Base-by-base conservation (phyloP, 2,888 invertebrate species). In the Dromius quadrimaculatus region DNA sequence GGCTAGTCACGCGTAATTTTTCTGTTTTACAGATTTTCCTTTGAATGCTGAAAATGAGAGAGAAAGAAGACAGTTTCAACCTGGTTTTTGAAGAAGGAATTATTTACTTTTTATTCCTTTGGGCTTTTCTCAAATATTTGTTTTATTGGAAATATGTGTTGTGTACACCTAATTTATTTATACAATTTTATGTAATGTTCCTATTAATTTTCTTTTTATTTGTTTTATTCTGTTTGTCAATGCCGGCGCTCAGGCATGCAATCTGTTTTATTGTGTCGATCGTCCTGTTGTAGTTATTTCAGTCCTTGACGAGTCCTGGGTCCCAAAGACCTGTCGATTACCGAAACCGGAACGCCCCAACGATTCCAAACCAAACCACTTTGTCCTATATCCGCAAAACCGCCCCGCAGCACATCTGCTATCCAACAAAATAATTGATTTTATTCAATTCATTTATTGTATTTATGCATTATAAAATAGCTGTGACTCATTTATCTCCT, bases 11-110 rank as follows among this genome's bases (percentile, higher is more conserved):
- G 78, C 79, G 78, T 81, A 79, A 45, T 69, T 82, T 82, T 83
- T 82, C 81, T 82, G 79, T 83, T 83, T 78, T 83, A 78, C 83
- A 83, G 83, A 83, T 83, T 79, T 83, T 83, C 82, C 81, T 83
- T 81, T 83, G 82, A 82, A 80, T 79, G 79, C 79, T 78, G 79
- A 79, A 72, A 72, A 73, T 72, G 72, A 72, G 73, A 73, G 73
- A 73, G 59, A 69, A 69, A 69, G 69, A 69, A 69, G 69, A 69
- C 57, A 59, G 32, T 69, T 59, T 69, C 69, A 69, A 45, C 69
- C 69, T 61, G 69, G 69, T 69, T 69, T 69, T 69, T 69, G 59
- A 69, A 69, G 69, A 69, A 61, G 69, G 69, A 69, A 61, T 59
- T 43, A 69, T 65, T 65, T 65, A 65, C 65, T 47, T 65, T 65